These are phyloP conservation scores for Sminthurides aquaticus DNA, from an alignment of 2,888 invertebrate species.

Conservation along the genomic window DNA sequence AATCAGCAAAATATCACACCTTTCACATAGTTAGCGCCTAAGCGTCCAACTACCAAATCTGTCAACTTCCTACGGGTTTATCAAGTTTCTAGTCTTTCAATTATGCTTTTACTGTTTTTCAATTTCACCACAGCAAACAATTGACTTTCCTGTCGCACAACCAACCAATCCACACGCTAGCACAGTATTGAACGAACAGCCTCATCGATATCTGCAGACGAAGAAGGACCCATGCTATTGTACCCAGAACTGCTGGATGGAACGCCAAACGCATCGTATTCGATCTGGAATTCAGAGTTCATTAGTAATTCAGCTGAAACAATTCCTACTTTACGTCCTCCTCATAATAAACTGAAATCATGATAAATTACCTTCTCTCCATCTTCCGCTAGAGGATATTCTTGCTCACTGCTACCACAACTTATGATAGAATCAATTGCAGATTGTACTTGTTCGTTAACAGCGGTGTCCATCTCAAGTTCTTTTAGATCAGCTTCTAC, in stretches of 20 bases:
- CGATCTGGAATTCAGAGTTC: constrained; percentile 32
- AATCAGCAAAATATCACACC: no score
- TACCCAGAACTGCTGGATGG: constrained; percentile 33
- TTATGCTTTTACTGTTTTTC: no score
- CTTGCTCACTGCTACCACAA: constrained; percentile 36
- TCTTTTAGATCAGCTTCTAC: constrained; percentile 42
- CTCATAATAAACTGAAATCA: no score
- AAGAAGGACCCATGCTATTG: constrained; percentile 30
- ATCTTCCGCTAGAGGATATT: constrained; percentile 9
- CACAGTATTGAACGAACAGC: constrained; percentile 41
- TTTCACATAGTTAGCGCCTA: no score
- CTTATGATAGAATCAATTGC: constrained; percentile 43
- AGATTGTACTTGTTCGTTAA: constrained; percentile 42
- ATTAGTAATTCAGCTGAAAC: constrained; percentile 1
- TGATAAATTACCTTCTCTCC: no score
- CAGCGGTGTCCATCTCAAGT: constrained; percentile 40
- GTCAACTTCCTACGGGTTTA: no score
- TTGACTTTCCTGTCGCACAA: no score
- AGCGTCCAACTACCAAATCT: no score
- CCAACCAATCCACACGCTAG: no score
- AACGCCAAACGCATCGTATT: constrained; percentile 43
- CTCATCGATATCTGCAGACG: constrained; percentile 43
- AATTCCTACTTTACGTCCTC: background rate
- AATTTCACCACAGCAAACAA: no score
- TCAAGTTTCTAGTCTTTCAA: no score